These are phyloP conservation scores for Hypsibius dujardini DNA, from an alignment of 1,140 invertebrate genomes.

Conservation along the genomic window DNA sequence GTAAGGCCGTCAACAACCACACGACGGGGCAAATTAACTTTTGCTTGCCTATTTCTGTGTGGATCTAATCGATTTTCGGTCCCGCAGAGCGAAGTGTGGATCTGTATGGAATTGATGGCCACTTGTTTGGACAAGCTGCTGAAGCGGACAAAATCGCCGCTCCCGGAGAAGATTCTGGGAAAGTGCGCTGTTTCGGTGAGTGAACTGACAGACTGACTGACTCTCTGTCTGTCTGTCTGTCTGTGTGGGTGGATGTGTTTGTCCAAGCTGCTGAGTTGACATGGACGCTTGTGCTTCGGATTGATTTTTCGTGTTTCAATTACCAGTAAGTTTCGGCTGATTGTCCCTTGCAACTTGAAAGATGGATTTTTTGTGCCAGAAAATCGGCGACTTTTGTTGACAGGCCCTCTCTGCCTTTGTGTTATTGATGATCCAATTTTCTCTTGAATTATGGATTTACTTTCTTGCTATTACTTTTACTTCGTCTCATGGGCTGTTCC, in stretches of 20 bases:
- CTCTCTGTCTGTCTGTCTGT: too few relatives aligned
- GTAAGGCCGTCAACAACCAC: constrained; percentile 25
- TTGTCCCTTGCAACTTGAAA: too few relatives aligned
- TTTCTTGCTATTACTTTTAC: too few relatives aligned
- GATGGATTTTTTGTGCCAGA: constrained; percentile 23
- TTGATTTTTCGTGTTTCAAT: too few relatives aligned
- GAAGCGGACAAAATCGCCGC: constrained; percentile 61
- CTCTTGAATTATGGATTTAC: constrained; percentile 18
- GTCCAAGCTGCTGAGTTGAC: too few relatives aligned
- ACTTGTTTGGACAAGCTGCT: constrained; percentile 93
- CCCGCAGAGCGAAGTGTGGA: constrained; percentile 75
- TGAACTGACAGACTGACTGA: too few relatives aligned
- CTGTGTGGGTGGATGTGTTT: constrained; percentile 20
- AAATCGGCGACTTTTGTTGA: neutral
- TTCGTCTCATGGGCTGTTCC: too few relatives aligned
- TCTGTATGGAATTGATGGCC: constrained; percentile 98
- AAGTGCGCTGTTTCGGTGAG: constrained; percentile 87
- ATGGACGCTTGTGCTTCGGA: too few relatives aligned
- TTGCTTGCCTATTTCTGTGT: neutral
- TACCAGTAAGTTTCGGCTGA: too few relatives aligned
- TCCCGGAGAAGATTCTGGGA: constrained; percentile 84
- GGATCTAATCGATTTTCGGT: neutral
- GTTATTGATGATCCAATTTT: too few relatives aligned
- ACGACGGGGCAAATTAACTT: constrained; percentile 2
- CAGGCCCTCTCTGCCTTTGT: neutral